A percentile compares a stretch with the other conserved stretches of the same genome.
Conservation (phyloP, 2,113 vertebrate species). For the Megaceryle torquata region DNA sequence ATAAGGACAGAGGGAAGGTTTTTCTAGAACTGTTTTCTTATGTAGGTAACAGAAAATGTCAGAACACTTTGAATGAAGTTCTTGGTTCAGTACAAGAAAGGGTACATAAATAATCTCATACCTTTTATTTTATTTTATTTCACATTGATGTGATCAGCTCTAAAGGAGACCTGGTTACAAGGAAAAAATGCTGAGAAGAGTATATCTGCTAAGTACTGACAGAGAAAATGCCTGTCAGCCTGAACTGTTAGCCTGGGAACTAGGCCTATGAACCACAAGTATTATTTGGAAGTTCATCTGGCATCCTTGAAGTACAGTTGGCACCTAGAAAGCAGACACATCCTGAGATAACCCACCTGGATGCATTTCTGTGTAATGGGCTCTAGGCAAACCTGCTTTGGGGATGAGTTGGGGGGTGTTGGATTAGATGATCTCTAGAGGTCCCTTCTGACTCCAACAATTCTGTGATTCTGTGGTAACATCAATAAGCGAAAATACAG, state of each 20-base stretch:
- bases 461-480: background rate
- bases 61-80: background rate
- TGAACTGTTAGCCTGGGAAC: background rate
- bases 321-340: background rate
- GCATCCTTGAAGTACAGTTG: background rate
- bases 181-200: background rate
- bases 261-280: background rate
- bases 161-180: background rate
- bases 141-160: background rate
- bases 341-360: background rate
- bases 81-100: background rate
- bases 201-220: background rate
- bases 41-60: background rate
- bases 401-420: no score
- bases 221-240: background rate
- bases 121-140: background rate
- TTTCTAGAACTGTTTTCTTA: background rate
- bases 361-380: no score
- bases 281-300: background rate
- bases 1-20: background rate
- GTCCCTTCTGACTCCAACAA: no score
- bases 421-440: no score
- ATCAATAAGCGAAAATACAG: background rate
- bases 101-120: accelerated
- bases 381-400: no score